Evolutionary conservation across 2,888 invertebrate genomes (phyloP), one percentile per base, ranked within the genome.

Genomic region (Melikaiella ostensackeni): DNA sequence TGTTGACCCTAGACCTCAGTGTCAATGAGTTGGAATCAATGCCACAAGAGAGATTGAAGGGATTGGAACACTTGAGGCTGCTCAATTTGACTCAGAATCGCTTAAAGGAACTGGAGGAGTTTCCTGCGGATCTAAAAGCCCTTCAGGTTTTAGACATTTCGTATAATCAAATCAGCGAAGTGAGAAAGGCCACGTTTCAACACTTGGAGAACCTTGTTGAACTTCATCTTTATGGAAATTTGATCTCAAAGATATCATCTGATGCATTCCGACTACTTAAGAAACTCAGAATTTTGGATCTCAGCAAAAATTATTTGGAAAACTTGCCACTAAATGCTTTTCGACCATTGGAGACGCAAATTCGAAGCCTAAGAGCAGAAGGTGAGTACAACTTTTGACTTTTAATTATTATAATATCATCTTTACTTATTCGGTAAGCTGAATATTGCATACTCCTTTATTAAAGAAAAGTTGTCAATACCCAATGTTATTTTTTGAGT

Each of bases 71-170:
- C 78, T 93, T 97, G 76, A 93, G 95, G 77, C 91, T 95, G 76
- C 92, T 98, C 57, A 98, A 98, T 92, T 93, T 98, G 75, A 97
- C 97, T 21, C 95, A 95, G 89, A 98, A 98, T 90, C 94, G 94
- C 81, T 92, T 98, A 79, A 95, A 95, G 88, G 96, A 96, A 83
- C 92, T 97, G 75, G 96, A 97, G 90, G 96, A 96, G 88, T 97
- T 97, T 89, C 95, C 96, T 63, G 91, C 93, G 19, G 96, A 97
- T 91, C 93, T 98, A 81, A 94, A 94, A 83, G 95, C 95, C 80
- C 92, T 98, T 83, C 95, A 97, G 92, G 94, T 95, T 82, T 93
- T 97, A 81, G 97, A 97, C 91, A 92, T 97, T 79, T 97, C 97
- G 59, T 95, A 94, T 90, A 97, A 97, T 92, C 96, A 96, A 90